A percentile compares a stretch with the other conserved stretches of the same genome.
phyloP scores from a whole-genome alignment of 1,140 invertebrate genomes.

The Solen grandis region DNA sequence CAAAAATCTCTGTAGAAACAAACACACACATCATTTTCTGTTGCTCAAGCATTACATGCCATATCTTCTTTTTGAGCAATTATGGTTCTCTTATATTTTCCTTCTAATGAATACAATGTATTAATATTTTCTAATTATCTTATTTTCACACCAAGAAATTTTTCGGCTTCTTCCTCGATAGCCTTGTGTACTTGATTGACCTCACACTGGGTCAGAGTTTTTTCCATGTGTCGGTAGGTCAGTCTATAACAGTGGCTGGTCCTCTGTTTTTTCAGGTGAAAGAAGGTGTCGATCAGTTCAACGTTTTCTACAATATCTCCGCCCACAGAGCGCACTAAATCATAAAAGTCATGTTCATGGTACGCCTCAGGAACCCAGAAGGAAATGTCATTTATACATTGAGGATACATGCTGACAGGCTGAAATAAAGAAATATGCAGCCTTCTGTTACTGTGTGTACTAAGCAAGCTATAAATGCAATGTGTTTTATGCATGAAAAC shows the following conservation, averaged over 20 bases:
- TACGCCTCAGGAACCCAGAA: slow-evolving; percentile 95
- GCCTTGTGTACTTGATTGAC: slow-evolving; percentile 92
- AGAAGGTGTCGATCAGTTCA: slow-evolving; percentile 92
- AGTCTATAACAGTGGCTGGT: slow-evolving; percentile 96
- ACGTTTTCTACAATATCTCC: slow-evolving; percentile 95
- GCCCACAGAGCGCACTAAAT: slow-evolving; percentile 92
- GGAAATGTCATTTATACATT: slow-evolving; percentile 95
- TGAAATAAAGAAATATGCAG: slow-evolving; percentile 84
- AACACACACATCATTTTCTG: too few relatives aligned
- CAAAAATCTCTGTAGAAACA: too few relatives aligned
- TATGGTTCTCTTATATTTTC: too few relatives aligned
- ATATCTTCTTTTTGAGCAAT: too few relatives aligned
- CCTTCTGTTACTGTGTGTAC: too few relatives aligned
- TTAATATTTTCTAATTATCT: too few relatives aligned
- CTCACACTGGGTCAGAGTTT: slow-evolving; percentile 92
- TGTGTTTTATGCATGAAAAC: too few relatives aligned
- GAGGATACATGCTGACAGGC: slow-evolving; percentile 93
- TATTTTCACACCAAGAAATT: slow-evolving; percentile 86
- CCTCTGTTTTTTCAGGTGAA: slow-evolving; percentile 91
- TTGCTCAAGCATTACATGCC: too few relatives aligned
- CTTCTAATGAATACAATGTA: too few relatives aligned
- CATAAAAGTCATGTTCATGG: slow-evolving; percentile 95
- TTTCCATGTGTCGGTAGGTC: slow-evolving; percentile 95
- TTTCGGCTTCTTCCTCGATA: slow-evolving; percentile 85
- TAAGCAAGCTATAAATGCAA: too few relatives aligned